These are phyloP conservation scores for Hetaerina americana DNA, from an alignment of 1,140 invertebrate genomes.

Conservation along the genomic window DNA sequence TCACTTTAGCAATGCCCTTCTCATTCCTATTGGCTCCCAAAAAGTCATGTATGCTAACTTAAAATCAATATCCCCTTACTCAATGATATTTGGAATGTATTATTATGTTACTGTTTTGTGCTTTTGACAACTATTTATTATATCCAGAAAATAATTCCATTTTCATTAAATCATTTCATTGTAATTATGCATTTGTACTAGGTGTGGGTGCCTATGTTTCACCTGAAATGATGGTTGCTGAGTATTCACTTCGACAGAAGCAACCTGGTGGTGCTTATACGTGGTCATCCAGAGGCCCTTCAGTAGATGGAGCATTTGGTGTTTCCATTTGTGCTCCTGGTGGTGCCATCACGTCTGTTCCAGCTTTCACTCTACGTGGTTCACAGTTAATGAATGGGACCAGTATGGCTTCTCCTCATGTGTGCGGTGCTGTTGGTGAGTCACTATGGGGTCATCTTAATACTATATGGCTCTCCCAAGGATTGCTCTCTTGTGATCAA, in stretches of 20 bases:
- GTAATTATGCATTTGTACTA: constrained; percentile 25
- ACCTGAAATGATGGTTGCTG: constrained; percentile 92
- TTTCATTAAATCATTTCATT: background rate
- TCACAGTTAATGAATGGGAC: constrained; percentile 94
- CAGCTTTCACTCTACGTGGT: constrained; percentile 76
- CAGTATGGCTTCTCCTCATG: constrained; percentile 92
- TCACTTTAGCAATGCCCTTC: too few relatives aligned
- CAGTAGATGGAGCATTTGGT: constrained; percentile 76
- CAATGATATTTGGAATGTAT: too few relatives aligned
- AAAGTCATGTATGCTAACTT: too few relatives aligned
- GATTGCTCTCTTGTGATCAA: too few relatives aligned
- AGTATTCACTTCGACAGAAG: constrained; percentile 80
- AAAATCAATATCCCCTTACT: too few relatives aligned
- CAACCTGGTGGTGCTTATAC: constrained; percentile 78
- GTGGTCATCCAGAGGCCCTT: constrained; percentile 86
- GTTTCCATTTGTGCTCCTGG: constrained; percentile 89
- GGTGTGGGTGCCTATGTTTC: constrained; percentile 93
- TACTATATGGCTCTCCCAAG: too few relatives aligned
- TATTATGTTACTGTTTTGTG: too few relatives aligned
- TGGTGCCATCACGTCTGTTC: constrained; percentile 90
- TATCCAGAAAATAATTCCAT: too few relatives aligned
- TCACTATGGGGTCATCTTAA: too few relatives aligned
- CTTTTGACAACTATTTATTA: too few relatives aligned
- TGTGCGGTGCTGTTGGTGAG: constrained; percentile 72
- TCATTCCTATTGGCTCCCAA: too few relatives aligned